Conservation (phyloP, 2,888 invertebrate genomes). For the Agonopterix heracliana region DNA sequence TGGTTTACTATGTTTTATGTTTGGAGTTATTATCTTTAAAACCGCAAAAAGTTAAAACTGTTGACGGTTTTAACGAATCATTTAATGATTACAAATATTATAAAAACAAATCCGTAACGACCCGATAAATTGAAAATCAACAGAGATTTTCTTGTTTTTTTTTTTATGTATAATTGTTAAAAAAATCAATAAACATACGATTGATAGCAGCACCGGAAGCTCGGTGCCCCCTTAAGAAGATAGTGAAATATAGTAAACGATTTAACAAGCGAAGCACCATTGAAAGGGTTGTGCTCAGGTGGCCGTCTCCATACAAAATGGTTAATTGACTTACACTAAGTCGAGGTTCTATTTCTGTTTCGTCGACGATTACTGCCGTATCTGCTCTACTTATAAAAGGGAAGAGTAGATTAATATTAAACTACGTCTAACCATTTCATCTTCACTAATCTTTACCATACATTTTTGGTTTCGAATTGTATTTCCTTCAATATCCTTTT, state of each 20-base stretch:
- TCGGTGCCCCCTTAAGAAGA: neutral
- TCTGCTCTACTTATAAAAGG: slow-evolving; percentile 9
- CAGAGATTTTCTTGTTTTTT: no score
- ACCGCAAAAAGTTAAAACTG: no score
- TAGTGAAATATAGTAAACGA: neutral
- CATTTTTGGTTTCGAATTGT: slow-evolving; percentile 47
- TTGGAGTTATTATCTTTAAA: no score
- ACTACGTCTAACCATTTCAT: slow-evolving; percentile 21
- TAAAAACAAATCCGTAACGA: no score
- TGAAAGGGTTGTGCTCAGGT: slow-evolving; percentile 46
- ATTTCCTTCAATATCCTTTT: slow-evolving; percentile 19
- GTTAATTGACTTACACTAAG: slow-evolving; percentile 14
- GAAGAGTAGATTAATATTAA: slow-evolving; percentile 17
- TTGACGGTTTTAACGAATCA: no score
- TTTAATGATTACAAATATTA: no score
- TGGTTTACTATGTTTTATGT: no score
- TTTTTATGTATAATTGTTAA: no score
- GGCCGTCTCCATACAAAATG: slow-evolving; percentile 17
- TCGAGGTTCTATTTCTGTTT: slow-evolving; percentile 16
- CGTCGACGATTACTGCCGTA: slow-evolving; percentile 4
- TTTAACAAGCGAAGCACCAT: slow-evolving; percentile 55
- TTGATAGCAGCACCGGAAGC: neutral
- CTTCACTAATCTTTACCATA: slow-evolving; percentile 30
- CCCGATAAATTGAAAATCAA: no score
- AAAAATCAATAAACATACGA: neutral